Percentiles rank a stretch among this genome's conserved stretches.
These are phyloP conservation scores for Ploceus nigricollis DNA, from an alignment of 2,113 vertebrate species.

Conservation along the genomic window DNA sequence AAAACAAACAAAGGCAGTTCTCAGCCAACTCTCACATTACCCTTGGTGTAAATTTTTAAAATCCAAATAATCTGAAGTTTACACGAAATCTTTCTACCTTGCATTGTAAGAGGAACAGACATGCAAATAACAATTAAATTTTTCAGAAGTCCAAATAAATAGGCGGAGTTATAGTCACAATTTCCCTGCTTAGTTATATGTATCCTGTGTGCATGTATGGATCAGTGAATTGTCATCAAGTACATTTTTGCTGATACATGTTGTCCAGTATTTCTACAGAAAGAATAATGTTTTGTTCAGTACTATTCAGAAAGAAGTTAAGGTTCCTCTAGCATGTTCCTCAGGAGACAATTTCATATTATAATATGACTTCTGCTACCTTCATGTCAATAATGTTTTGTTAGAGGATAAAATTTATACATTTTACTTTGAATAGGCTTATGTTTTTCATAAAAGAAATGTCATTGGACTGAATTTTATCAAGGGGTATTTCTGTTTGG, in stretches of 20 bases:
- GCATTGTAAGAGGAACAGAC: background rate
- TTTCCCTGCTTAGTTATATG: background rate
- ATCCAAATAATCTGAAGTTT: background rate
- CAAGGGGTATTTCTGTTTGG: background rate
- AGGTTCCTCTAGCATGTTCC: background rate
- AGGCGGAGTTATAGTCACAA: background rate
- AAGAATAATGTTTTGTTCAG: background rate
- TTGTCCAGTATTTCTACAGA: background rate
- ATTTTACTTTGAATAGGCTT: background rate
- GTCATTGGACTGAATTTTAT: background rate
- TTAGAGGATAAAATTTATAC: background rate
- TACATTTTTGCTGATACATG: background rate
- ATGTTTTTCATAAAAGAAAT: background rate
- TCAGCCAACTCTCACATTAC: background rate
- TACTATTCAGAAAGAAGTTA: background rate
- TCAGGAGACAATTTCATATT: background rate
- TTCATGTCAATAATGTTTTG: background rate
- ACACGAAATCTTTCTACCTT: background rate
- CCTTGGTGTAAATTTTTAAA: background rate
- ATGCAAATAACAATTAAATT: background rate
- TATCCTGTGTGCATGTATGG: background rate
- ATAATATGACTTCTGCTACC: background rate
- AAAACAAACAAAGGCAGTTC: background rate
- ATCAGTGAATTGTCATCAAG: background rate
- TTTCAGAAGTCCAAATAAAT: background rate